phyloP scores from a whole-genome alignment of 2,113 vertebrate species.

The Acanthisitta chloris region DNA sequence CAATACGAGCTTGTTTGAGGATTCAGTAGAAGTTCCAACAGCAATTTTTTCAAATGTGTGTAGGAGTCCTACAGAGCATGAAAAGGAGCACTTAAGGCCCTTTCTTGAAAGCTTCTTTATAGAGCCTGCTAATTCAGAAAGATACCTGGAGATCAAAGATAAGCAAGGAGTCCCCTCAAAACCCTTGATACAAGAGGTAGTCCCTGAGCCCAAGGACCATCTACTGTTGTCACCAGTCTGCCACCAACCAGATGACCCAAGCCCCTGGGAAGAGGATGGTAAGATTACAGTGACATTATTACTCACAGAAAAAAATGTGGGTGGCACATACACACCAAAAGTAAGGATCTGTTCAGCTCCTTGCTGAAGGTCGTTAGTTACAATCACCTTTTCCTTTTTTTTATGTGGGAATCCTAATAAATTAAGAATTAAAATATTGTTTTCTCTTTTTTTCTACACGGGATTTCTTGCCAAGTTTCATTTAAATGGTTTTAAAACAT shows the following conservation, averaged over 20 bases:
- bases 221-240: neutral
- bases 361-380: neutral
- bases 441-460: neutral
- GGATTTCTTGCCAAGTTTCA: neutral
- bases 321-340: neutral
- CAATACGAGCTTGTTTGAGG: neutral
- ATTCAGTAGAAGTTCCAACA: neutral
- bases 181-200: slow-evolving; percentile 68
- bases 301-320: neutral
- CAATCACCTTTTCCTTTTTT: neutral
- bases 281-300: neutral
- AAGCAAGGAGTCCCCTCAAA: neutral
- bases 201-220: neutral
- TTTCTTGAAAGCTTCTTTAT: slow-evolving; percentile 11
- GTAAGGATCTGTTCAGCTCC: neutral
- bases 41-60: slow-evolving; percentile 27
- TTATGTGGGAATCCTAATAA: neutral
- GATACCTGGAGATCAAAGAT: neutral
- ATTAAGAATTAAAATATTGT: neutral
- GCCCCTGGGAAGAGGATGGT: neutral
- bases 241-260: neutral
- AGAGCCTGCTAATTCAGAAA: neutral
- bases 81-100: neutral
- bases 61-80: neutral
- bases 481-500: neutral